These are phyloP conservation scores for human (Homo sapiens) DNA, from an alignment of 2,113 vertebrate species.

Conservation along the genomic window DNA sequence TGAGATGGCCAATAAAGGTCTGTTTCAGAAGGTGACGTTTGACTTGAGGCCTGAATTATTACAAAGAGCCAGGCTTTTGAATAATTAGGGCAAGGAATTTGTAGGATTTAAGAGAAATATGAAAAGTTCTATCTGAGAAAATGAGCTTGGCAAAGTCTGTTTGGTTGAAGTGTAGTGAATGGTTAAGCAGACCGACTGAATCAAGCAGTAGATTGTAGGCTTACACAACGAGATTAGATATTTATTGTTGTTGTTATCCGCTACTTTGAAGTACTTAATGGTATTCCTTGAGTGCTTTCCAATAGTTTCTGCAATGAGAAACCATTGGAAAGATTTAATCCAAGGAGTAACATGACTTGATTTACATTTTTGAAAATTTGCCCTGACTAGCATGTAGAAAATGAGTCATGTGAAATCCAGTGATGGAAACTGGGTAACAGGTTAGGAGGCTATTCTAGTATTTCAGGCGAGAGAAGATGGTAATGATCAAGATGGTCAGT, in stretches of 20 bases:
- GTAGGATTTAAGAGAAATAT: neutral
- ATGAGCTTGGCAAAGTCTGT: neutral
- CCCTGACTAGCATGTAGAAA: neutral
- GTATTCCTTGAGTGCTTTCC: too few relatives aligned
- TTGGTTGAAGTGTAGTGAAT: neutral
- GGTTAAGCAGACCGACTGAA: neutral
- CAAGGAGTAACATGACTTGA: neutral
- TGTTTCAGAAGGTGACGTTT: neutral
- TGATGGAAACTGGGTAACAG: neutral
- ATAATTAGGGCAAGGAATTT: neutral
- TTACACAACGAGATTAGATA: neutral
- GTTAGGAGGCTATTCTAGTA: neutral
- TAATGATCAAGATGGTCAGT: neutral
- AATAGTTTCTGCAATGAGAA: neutral
- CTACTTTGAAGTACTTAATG: too few relatives aligned
- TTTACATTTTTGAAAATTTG: constrained; percentile 2
- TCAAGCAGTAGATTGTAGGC: neutral
- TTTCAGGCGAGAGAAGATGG: neutral
- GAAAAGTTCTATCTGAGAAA: neutral
- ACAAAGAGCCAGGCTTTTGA: neutral
- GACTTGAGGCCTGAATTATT: neutral
- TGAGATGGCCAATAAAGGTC: neutral
- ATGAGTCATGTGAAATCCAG: neutral
- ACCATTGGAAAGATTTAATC: neutral
- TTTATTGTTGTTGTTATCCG: neutral